phyloP scores from a whole-genome alignment of 2,113 vertebrate species.

The Potamarius usumacintae region DNA sequence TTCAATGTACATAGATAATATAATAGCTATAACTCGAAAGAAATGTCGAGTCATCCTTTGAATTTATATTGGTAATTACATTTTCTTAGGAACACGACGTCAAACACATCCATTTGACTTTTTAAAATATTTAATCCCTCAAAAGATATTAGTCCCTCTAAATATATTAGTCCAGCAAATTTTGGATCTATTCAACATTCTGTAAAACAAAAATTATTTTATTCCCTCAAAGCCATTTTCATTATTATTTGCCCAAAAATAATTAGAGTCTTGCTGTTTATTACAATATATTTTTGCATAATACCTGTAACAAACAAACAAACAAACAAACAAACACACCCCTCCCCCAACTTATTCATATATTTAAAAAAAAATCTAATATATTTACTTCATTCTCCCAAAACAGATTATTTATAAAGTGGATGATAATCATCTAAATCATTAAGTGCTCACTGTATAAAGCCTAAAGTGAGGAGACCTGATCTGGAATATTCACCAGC shows the following conservation, averaged over 20 bases:
- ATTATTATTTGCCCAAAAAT: neutral
- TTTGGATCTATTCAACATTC: neutral
- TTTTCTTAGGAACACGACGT: neutral
- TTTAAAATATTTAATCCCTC: neutral
- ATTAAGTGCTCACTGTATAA: slow-evolving; percentile 24
- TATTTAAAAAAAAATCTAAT: neutral
- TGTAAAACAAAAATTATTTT: neutral
- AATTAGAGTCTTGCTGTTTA: neutral
- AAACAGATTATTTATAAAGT: slow-evolving; percentile 3
- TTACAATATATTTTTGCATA: neutral
- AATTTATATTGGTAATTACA: slow-evolving; percentile 25
- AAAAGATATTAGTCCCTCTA: neutral
- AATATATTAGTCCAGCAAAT: neutral
- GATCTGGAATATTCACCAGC: slow-evolving; percentile 31
- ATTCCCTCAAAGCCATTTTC: neutral
- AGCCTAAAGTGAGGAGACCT: slow-evolving; percentile 26
- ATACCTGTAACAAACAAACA: neutral
- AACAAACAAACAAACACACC: neutral
- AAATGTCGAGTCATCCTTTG: neutral
- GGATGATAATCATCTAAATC: slow-evolving; percentile 7
- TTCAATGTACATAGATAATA: neutral
- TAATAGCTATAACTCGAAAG: neutral
- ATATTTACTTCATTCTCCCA: neutral
- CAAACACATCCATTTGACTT: neutral
- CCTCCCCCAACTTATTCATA: neutral